Percentiles rank a stretch among this genome's conserved stretches.
Evolutionary conservation across 2,888 invertebrate species (phyloP).

Genomic region (Calephelis perditalis): DNA sequence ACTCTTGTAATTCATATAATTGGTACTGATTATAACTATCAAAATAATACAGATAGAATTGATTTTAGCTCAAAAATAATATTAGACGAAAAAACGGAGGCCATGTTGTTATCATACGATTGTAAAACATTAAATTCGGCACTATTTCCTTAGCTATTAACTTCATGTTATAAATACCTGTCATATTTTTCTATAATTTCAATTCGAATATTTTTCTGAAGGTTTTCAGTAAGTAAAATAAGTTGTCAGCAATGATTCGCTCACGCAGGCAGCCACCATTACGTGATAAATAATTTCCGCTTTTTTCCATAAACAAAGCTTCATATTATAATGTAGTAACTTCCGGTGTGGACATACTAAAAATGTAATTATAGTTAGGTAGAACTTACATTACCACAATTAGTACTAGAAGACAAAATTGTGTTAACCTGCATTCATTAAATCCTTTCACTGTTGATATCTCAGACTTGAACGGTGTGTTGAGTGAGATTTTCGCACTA

Average conservation of each 20-base stretch:
- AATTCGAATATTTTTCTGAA: conserved; percentile 49
- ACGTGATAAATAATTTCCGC: conserved; percentile 39
- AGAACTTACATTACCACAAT: no score
- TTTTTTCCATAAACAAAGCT: conserved; percentile 16
- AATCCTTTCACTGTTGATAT: no score
- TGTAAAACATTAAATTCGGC: conserved; percentile 9
- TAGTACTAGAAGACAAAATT: no score
- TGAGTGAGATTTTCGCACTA: no score
- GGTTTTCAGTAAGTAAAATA: conserved; percentile 55
- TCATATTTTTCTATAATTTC: conserved; percentile 29
- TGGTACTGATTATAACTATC: not conserved
- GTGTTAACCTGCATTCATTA: no score
- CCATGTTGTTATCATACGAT: not conserved
- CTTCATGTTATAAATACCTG: conserved; percentile 39
- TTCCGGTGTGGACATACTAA: conserved; percentile 12
- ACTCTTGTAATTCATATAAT: conserved; percentile 21
- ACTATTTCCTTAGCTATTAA: conserved; percentile 5
- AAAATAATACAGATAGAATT: not conserved
- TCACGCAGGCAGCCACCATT: conserved; percentile 68
- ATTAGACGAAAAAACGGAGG: not conserved
- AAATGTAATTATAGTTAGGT: no score
- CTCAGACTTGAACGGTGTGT: no score
- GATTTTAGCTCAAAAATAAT: not conserved
- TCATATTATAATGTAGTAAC: conserved; percentile 8
- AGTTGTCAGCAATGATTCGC: conserved; percentile 73